Conservation (phyloP, 1,140 invertebrate genomes). For the Meloidogyne chitwoodi region DNA sequence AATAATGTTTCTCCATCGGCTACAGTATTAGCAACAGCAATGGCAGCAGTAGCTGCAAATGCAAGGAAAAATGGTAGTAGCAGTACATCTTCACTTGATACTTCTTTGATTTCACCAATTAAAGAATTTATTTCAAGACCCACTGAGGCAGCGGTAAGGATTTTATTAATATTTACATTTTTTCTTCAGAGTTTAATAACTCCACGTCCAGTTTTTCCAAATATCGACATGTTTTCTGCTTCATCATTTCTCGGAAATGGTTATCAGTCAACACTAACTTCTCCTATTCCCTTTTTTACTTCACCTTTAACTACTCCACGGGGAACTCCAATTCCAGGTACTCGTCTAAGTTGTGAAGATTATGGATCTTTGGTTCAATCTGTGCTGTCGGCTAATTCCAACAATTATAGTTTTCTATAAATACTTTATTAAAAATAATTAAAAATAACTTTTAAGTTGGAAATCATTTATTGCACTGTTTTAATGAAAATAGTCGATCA, state of each 20-base stretch:
- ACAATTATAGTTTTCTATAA: constrained; percentile 5
- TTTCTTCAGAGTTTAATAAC: constrained; percentile 12
- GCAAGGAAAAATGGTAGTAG: background rate
- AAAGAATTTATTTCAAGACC: constrained; percentile 35
- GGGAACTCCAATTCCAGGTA: constrained; percentile 26
- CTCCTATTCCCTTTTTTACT: constrained; percentile 35
- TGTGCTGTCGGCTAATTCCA: constrained; percentile 11
- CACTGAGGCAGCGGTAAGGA: constrained; percentile 23
- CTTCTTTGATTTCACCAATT: constrained; percentile 25
- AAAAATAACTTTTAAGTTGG: constrained; percentile 17
- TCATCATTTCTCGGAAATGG: constrained; percentile 22
- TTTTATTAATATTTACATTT: background rate
- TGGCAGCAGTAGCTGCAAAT: background rate
- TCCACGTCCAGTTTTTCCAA: constrained; percentile 11
- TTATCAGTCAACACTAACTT: constrained; percentile 32
- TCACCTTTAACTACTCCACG: constrained; percentile 30
- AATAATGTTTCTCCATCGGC: background rate
- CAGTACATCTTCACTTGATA: constrained; percentile 1
- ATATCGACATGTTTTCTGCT: constrained; percentile 1
- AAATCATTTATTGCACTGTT: constrained; percentile 29
- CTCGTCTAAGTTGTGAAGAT: constrained; percentile 14
- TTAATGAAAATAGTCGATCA: constrained; percentile 36
- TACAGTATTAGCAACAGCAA: background rate
- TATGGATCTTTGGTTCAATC: constrained; percentile 24
- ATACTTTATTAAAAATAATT: background rate